phyloP scores from a whole-genome alignment of 2,113 vertebrate species.

The Pseudorhombus dupliciocellatus region DNA sequence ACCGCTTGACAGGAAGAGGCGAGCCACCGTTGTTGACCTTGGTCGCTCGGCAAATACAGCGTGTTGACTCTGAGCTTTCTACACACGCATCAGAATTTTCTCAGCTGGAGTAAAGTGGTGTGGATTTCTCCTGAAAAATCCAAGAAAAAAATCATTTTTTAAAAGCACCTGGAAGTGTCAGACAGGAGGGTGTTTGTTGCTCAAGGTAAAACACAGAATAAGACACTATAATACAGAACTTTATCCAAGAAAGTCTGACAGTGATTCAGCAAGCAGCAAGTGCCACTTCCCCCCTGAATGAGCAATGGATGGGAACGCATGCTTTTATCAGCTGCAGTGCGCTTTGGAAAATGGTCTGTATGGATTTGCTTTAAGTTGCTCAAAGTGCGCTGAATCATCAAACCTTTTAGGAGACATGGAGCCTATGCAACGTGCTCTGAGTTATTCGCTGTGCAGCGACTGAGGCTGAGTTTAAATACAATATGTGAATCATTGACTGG shows the following conservation, averaged over 20 bases:
- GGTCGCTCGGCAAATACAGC: conserved; percentile 43
- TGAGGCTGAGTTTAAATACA: background rate
- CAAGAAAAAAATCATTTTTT: background rate
- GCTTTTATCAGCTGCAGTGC: conserved; percentile 36
- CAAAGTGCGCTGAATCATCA: conserved; percentile 40
- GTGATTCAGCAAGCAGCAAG: background rate
- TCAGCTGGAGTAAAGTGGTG: background rate
- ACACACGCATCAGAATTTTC: too few relatives aligned
- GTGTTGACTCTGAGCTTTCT: conserved; percentile 59
- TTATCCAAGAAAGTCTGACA: conserved; percentile 1
- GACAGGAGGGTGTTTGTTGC: background rate
- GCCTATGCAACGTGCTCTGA: background rate
- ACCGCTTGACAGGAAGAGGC: conserved; percentile 54
- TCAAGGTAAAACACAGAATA: background rate
- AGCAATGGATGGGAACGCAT: conserved; percentile 38
- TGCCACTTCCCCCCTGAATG: background rate
- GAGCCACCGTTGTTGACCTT: conserved; percentile 58
- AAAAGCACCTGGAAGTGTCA: too few relatives aligned
- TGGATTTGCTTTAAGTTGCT: conserved; percentile 34
- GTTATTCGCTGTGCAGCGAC: background rate
- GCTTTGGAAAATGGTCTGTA: conserved; percentile 20
- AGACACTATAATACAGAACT: background rate
- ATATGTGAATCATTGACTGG: too few relatives aligned
- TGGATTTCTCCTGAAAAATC: background rate
- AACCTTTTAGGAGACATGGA: conserved; percentile 20